Percentiles rank a stretch among this genome's conserved stretches.
These are phyloP conservation scores for Leucoptera coffeella DNA, from an alignment of 2,888 invertebrate genomes.

Conservation along the genomic window DNA sequence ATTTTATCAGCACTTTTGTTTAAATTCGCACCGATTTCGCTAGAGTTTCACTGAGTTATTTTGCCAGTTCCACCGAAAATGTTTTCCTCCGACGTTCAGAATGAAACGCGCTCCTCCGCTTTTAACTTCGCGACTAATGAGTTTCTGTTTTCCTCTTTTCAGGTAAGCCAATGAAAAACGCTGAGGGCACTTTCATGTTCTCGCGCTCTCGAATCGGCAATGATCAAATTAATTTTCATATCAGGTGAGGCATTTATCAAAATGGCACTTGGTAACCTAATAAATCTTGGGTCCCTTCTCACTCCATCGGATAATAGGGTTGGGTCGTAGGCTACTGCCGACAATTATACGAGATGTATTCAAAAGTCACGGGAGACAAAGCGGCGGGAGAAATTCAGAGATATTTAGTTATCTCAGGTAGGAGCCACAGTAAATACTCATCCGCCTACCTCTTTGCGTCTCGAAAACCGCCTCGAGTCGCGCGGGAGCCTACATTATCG, in stretches of 20 bases:
- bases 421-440: slow-evolving; percentile 17
- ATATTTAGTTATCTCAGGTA: slow-evolving; percentile 35
- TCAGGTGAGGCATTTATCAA: slow-evolving; percentile 16
- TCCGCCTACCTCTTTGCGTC: slow-evolving; percentile 11
- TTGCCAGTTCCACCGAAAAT: background rate
- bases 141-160: no score
- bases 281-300: slow-evolving; percentile 32
- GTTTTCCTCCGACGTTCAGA: no score
- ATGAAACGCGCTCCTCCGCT: no score
- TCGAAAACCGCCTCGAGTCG: slow-evolving; percentile 10
- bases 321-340: slow-evolving; percentile 26
- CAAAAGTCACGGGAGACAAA: slow-evolving; percentile 8
- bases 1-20: slow-evolving; percentile 35
- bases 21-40: slow-evolving; percentile 29
- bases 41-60: background rate
- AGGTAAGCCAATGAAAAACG: no score
- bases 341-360: slow-evolving; percentile 25
- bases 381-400: no score
- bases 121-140: no score
- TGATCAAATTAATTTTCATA: slow-evolving; percentile 28
- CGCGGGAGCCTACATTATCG: slow-evolving; percentile 21
- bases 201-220: no score
- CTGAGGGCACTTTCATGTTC: no score
- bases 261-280: slow-evolving; percentile 25
- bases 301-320: slow-evolving; percentile 38